These are phyloP conservation scores for Bombus haemorrhoidalis DNA, from an alignment of 1,140 invertebrate species.

Conservation along the genomic window DNA sequence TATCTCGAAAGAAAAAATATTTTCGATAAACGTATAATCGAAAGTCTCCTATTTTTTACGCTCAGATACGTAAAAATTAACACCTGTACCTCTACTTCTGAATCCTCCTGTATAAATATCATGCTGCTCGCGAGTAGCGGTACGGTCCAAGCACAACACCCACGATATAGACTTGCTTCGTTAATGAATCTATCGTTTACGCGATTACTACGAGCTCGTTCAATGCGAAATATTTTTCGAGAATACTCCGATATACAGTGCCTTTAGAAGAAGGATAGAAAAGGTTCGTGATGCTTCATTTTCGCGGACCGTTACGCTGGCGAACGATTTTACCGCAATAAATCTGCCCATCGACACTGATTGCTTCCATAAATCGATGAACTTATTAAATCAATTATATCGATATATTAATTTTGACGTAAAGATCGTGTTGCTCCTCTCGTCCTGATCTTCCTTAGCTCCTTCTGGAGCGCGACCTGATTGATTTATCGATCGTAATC, in stretches of 20 bases:
- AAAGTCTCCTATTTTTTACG: no score
- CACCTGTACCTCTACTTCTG: no score
- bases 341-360: constrained; percentile 60
- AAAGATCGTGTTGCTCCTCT: background rate
- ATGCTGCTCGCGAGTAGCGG: no score
- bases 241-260: background rate
- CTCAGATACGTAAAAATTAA: no score
- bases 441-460: background rate
- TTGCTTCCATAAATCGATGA: constrained; percentile 68
- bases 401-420: constrained; percentile 43
- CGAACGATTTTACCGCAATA: constrained; percentile 58
- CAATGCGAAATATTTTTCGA: background rate
- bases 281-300: background rate
- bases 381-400: constrained; percentile 67
- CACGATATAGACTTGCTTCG: background rate
- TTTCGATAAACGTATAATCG: no score
- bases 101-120: no score
- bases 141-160: no score
- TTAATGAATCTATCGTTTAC: background rate
- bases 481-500: constrained; percentile 63
- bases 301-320: constrained; percentile 15
- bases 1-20: no score
- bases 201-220: background rate
- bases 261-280: constrained; percentile 14
- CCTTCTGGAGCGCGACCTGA: constrained; percentile 20